phyloP scores from a whole-genome alignment of 2,797 vertebrate genomes.

The Lepus oiostolus region DNA sequence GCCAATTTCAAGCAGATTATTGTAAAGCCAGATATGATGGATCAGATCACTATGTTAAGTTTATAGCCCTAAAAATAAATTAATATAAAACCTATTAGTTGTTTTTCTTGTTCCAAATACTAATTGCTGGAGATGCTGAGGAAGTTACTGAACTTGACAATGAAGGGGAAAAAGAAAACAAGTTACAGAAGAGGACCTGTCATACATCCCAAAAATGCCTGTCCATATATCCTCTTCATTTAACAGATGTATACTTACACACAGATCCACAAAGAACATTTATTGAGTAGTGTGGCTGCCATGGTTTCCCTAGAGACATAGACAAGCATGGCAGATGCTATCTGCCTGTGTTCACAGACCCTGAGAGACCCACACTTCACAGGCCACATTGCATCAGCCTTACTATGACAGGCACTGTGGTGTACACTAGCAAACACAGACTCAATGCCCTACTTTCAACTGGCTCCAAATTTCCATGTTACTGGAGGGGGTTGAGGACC shows the following conservation, averaged over 20 bases:
- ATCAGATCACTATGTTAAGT: slow-evolving; percentile 31
- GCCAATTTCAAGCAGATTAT: slow-evolving; percentile 67
- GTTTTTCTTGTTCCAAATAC: slow-evolving; percentile 5
- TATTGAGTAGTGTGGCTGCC: rapidly evolving
- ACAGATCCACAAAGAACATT: neutral
- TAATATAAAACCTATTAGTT: neutral
- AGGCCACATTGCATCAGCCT: neutral
- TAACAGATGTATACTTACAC: neutral
- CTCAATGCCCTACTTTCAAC: neutral
- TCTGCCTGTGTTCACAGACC: neutral
- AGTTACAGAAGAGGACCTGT: neutral
- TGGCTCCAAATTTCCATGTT: neutral
- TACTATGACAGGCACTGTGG: neutral
- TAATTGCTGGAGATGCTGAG: neutral
- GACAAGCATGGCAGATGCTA: neutral
- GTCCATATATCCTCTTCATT: too few relatives aligned
- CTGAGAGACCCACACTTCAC: neutral
- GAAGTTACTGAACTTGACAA: neutral
- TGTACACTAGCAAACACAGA: neutral
- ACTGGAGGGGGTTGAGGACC: too few relatives aligned
- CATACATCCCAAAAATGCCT: neutral
- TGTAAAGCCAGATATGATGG: neutral
- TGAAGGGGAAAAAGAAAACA: neutral
- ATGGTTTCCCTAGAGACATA: neutral
- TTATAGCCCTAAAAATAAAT: slow-evolving; percentile 36